Evolutionary conservation across 2,888 invertebrate species (phyloP), one percentile per base, ranked within the genome.

Genomic region (Heliconius charithonia): DNA sequence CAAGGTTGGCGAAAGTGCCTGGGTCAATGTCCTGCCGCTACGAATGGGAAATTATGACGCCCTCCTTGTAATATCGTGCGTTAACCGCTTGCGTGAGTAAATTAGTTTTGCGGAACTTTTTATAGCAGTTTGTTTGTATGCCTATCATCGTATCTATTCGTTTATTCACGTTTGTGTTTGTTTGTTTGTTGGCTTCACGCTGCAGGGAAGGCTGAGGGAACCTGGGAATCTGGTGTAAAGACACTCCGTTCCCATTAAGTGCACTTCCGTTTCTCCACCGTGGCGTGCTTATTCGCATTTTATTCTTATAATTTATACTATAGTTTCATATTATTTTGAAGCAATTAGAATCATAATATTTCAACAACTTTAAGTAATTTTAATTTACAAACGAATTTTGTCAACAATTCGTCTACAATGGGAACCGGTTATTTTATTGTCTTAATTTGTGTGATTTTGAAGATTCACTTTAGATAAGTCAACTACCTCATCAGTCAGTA

Each of bases 1-100:
- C 94, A 94, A 94, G 94, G 94, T 93, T 93, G 87, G 94, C 92
- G 94, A 94, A 94, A 94, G 94, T 93, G 73, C 59, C 85, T 84
- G 89, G 92, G 91, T 93, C 92, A 86, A 86, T 83, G 91, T 79
- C 88, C 92, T 79, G 67, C 66, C 32, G 66, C 70, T 66, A 71
- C 74, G 79, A 77, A 71, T 76, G 77, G 82, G 77, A 81, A 80
- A 82, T 66, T 75, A 84, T 86, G 82, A 74, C 65, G 66, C 70
- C 74, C 65, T n/a, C 77, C 70, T 74, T 78, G 70, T 75, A 75
- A 76, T 75, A 74, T 63, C 78, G 75, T 79, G 77, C 70, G 78
- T 81, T 81, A 76, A 80, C 80, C 81, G 80, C 84, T 85, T 84
- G 85, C 84, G 77, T 82, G 80, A 85, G 87, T 88, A 87, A 85